Base-by-base conservation (phyloP, 2,113 vertebrate genomes). In the Entelurus aequoreus region DNA sequence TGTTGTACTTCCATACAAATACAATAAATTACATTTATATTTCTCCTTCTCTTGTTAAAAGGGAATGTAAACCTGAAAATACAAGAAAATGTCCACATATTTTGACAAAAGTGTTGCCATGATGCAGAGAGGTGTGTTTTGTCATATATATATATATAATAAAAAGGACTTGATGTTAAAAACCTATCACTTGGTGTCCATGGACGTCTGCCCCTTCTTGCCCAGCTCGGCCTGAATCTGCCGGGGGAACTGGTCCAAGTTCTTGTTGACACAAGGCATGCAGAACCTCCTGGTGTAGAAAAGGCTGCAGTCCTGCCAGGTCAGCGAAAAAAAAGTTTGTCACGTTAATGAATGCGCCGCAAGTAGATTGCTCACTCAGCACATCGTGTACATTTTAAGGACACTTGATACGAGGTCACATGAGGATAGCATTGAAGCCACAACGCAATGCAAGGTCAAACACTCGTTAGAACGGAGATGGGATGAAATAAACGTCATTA, bases 201-300 rank as follows among this genome's bases (percentile, higher is more conserved):
- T 9, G 42, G 42, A 12, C 11, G 42, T 11, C 10, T 40, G 16
- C 42, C 87, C 90, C 75, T 87, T 94, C 81, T 92, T 95, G 53
- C 85, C 82, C 68, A 94, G 37, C 59, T 94, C 94, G 11, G 80
- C 80, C 82, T 69, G 90, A 63, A 95, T 93, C 86, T 94, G 92
- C 58, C 62, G 74, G 28, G 95, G 93, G 80, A 97, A 97, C 57
- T 91, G 91, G 0, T 88, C 72, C 36, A 93, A 37, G 70, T 95
- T 86, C 76, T 92, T 75, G 65, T 80, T 90, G 66, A 93, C 91
- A 54, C 94, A 97, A 6, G 77, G 88, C 9, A 94, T 82, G 58
- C 94, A 95, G 79, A 97, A 95, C 49, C 92, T 87, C 85, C 88
- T 93, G 58, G 92, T 90, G 87, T 94, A 96, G 88, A 95, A 95